Base-by-base conservation (phyloP, 2,113 vertebrate species). In the Labrus mixtus region DNA sequence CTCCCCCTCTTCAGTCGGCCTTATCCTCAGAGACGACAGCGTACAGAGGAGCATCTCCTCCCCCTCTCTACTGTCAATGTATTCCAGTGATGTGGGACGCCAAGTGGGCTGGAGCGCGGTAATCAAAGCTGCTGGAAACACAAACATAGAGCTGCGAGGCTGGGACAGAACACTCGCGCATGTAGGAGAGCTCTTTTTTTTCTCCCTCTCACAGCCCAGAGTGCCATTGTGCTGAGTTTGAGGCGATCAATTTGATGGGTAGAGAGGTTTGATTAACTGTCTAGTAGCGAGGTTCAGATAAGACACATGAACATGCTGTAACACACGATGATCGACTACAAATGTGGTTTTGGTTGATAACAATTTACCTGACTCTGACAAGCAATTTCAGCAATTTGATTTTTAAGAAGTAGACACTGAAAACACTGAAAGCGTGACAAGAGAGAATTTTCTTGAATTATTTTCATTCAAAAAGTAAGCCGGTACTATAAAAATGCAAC, bases 71-170 rank as follows among this genome's bases (percentile, higher is more conserved):
- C 73, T 95, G 53, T 95, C 95, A 8, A 46, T 95, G 10, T 95
- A 93, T 83, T 95, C 94, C 86, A 93, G 93, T 73, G 95, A 96
- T 75, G 87, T 95, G 73, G 95, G 94, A 69, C 91, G 90, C 74
- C 95, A 95, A 87, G 95, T 95, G 22, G 81, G 94, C 65, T 95
- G 94, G 94, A 96, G 89, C 39, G 92, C 93, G 29, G 94, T 96
- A 80, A 83, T 76, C 81, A 79, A 74, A 83, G 69, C 79, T 43
- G 58, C 74, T 59, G 68, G 59, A 80, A 85, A 87, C 63, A 66
- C 73, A 87, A 86, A 88, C 81, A 86, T 55, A 15, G 58, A 71
- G 73, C 81, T 70, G 78, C 66, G 66, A 78, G 55, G 25, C 79
- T 12, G 57, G 20, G 76, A 61, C 64, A 68, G 22, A 65, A 75